Base-by-base conservation (phyloP, 2,797 vertebrate species). In the Apogon talboti region DNA sequence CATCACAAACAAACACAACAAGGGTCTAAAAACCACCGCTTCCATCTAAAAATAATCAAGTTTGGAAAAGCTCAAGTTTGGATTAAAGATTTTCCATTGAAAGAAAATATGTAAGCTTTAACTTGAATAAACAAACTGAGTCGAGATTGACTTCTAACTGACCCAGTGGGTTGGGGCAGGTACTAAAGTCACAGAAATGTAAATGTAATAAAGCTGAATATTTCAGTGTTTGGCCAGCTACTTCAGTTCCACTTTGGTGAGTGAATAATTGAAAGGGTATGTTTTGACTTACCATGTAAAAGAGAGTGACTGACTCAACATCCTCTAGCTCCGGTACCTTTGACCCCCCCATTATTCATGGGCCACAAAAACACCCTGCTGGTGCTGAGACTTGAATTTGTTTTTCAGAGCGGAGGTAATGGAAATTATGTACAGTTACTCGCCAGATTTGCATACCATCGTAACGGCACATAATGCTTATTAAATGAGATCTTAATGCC, bases 291-390 rank as follows among this genome's bases (percentile, higher is more conserved):
- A 85, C 68, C 48, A 55, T 71, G 69, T 79, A 43, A 82, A 66
- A 28, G 57, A 59, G 67, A 85, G 60, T 16, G 61, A 74, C 69
- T 80, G 74, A 87, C 73, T 87, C 78, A 82, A 87, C 79, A 85
- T 92, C 79, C 85, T 87, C 79, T 46, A 73, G 74, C 80, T 54
- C 58, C 46, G 18, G 45, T 70, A 89, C 73, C 86, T 84, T 82
- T 89, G 84, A 91, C 87, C 86, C 85, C 57, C 21, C 58, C 68
- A 87, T 91, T 89, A 91, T 87, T 71, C 84, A 81, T 47, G 66
- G 56, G 12, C 71, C 71, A 81, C 76, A 35, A 35, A 87, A 83
- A 81, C 69, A 55, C 69, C 35, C 61, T 67, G 58, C 48, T 72
- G 53, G 57, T 80, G 46, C 56, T 43, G 33, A 43, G 24, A 12